Evolutionary conservation across 1,140 invertebrate species (phyloP).

Genomic region (Dreissena rostriformis): DNA sequence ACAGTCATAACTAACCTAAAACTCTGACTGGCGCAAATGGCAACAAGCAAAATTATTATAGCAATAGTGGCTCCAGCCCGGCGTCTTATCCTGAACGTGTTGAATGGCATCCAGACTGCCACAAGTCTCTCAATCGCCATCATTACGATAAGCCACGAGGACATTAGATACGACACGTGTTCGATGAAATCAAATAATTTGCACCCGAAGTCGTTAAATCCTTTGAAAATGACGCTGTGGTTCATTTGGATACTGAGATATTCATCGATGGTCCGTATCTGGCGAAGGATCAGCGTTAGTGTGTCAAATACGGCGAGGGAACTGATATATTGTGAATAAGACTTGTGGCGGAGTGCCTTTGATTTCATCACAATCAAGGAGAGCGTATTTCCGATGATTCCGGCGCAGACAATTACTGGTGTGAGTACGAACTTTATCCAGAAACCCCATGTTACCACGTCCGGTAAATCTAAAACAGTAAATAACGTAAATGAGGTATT

Average conservation of each 20-base stretch:
- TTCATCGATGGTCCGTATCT: no score
- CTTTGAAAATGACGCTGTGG: conserved; percentile 41
- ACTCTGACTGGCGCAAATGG: conserved; percentile 29
- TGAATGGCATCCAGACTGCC: conserved; percentile 71
- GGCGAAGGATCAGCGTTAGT: conserved; percentile 59
- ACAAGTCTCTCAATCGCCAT: conserved; percentile 73
- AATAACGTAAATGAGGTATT: no score
- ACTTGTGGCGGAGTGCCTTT: conserved; percentile 55
- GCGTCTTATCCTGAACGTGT: conserved; percentile 62
- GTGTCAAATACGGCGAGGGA: conserved; percentile 72
- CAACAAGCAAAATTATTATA: conserved; percentile 65
- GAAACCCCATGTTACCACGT: conserved; percentile 71
- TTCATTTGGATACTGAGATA: no score
- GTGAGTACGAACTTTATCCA: no score
- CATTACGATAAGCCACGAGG: conserved; percentile 73
- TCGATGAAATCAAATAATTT: conserved; percentile 68
- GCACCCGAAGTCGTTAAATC: conserved; percentile 61
- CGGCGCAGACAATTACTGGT: no score
- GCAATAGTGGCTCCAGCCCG: conserved; percentile 66
- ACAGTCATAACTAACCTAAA: conserved; percentile 49
- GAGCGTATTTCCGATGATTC: no score
- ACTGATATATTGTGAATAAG: no score
- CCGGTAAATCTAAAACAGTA: no score
- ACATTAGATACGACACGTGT: conserved; percentile 72
- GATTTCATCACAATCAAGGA: conserved; percentile 71